Percentiles rank a stretch among this genome's conserved stretches.
These are phyloP conservation scores for Clanis bilineata DNA, from an alignment of 2,888 invertebrate species.

Conservation along the genomic window DNA sequence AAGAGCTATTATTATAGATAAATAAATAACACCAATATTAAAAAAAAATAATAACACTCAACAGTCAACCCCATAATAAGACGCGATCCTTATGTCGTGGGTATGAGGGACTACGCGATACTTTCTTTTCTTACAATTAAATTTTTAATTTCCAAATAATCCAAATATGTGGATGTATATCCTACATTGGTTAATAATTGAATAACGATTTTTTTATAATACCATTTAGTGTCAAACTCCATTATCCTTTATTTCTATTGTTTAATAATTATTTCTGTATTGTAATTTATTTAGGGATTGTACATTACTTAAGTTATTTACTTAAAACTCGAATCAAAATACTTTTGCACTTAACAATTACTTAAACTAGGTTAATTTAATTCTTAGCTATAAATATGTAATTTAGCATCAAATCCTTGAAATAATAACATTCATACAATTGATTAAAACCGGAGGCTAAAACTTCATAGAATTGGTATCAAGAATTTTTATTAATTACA, in stretches of 20 bases:
- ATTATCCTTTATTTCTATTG: too few species aligned
- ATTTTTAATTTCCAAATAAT: too few species aligned
- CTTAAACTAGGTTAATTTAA: conserved; percentile 22
- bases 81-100: too few species aligned
- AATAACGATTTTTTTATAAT: too few species aligned
- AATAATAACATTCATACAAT: not conserved
- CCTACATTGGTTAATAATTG: too few species aligned
- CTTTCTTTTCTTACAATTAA: too few species aligned
- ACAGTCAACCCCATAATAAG: too few species aligned
- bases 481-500: not conserved
- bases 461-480: not conserved
- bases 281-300: not conserved
- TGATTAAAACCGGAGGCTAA: not conserved
- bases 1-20: too few species aligned
- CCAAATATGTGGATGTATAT: too few species aligned
- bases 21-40: too few species aligned
- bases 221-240: not conserved
- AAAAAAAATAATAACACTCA: too few species aligned
- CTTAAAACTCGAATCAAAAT: conserved; percentile 25
- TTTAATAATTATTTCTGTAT: not conserved
- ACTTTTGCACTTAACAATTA: conserved; percentile 31
- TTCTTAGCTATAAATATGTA: not conserved
- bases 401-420: not conserved
- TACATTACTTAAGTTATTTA: conserved; percentile 14
- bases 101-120: too few species aligned